A percentile compares a stretch with the other conserved stretches of the same genome.
phyloP scores from a whole-genome alignment of 1,140 invertebrate genomes.

The Trichonephila clavipes region DNA sequence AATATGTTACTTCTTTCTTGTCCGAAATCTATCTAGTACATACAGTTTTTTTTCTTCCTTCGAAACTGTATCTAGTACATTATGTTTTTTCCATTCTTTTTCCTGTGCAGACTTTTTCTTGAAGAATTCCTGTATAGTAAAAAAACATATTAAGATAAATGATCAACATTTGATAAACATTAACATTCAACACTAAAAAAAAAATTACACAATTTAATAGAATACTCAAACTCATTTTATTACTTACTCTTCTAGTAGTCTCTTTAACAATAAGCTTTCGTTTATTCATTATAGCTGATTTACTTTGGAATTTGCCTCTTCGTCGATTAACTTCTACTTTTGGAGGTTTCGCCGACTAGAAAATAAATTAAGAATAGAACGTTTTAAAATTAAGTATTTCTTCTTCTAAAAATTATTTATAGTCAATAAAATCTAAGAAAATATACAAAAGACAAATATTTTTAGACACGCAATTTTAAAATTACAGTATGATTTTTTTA shows the following conservation, averaged over 20 bases:
- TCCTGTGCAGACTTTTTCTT: constrained; percentile 30
- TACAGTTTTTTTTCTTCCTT: neutral
- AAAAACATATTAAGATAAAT: neutral
- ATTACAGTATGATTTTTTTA: too few species aligned
- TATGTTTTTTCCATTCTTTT: neutral
- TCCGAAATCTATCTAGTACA: constrained; percentile 56
- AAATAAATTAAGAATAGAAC: neutral
- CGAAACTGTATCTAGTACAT: neutral
- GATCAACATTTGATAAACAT: neutral
- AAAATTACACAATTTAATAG: neutral
- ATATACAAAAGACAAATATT: too few species aligned
- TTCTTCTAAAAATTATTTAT: too few species aligned
- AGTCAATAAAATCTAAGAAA: too few species aligned
- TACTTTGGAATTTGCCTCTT: constrained; percentile 49
- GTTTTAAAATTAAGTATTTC: neutral
- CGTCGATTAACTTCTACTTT: constrained; percentile 65
- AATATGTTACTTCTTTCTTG: neutral
- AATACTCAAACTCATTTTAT: too few species aligned
- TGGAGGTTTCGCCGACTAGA: constrained; percentile 54
- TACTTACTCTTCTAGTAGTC: constrained; percentile 63
- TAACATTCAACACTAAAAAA: neutral
- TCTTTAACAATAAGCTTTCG: constrained; percentile 49
- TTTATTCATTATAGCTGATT: constrained; percentile 46
- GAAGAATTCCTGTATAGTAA: constrained; percentile 43
- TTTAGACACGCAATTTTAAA: too few species aligned